Percentiles rank a stretch among this genome's conserved stretches.
phyloP scores from a whole-genome alignment of 2,113 vertebrate genomes.

The Holacanthus passer region DNA sequence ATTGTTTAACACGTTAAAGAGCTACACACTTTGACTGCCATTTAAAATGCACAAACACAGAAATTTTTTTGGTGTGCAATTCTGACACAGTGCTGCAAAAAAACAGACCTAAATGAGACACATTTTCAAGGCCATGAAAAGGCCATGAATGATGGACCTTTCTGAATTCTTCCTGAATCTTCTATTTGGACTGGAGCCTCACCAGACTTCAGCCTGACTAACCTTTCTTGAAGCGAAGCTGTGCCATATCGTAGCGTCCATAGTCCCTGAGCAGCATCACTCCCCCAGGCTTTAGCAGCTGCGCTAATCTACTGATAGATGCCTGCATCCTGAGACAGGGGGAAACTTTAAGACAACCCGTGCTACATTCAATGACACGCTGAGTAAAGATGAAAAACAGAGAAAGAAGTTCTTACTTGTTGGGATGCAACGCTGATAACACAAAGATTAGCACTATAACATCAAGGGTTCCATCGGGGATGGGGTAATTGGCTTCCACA shows the following conservation, averaged over 20 bases:
- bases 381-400: background rate
- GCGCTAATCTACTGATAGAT: constrained; percentile 85
- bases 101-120: background rate
- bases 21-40: background rate
- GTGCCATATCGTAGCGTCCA: constrained; percentile 96
- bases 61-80: too few relatives aligned
- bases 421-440: constrained; percentile 93
- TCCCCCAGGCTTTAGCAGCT: constrained; percentile 92
- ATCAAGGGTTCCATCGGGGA: constrained; percentile 90
- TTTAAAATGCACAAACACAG: too few relatives aligned
- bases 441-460: constrained; percentile 96
- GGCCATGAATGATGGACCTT: background rate
- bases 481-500: constrained; percentile 85
- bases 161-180: background rate
- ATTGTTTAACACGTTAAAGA: background rate
- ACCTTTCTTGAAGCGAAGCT: constrained; percentile 99
- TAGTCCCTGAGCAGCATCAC: constrained; percentile 95
- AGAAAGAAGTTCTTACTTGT: constrained; percentile 87
- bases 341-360: constrained; percentile 3
- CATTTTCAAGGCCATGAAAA: background rate
- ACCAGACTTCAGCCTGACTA: constrained; percentile 1
- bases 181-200: background rate
- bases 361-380: background rate
- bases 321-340: constrained; percentile 88
- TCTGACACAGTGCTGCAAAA: too few relatives aligned